phyloP scores from a whole-genome alignment of 1,140 invertebrate genomes.

The Dreissena polymorpha region DNA sequence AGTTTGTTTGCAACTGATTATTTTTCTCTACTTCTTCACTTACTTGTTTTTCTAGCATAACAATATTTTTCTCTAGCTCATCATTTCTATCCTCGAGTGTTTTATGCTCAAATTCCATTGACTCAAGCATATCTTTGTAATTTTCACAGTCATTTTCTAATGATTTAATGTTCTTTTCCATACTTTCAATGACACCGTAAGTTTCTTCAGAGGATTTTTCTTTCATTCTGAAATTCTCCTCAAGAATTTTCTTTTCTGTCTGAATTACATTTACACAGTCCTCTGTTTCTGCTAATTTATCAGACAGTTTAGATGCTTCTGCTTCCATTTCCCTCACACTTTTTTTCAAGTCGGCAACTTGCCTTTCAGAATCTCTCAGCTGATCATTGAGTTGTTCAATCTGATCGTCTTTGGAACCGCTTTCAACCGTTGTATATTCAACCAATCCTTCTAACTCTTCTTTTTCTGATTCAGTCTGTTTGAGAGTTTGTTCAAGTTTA shows the following conservation, averaged over 20 bases:
- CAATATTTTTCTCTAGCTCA: slow-evolving; percentile 18
- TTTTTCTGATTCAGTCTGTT: slow-evolving; percentile 32
- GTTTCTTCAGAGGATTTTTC: slow-evolving; percentile 1
- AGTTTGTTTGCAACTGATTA: background rate
- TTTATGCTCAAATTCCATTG: slow-evolving; percentile 36
- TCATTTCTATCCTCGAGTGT: slow-evolving; percentile 11
- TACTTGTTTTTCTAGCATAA: slow-evolving; percentile 9
- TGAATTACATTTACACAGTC: slow-evolving; percentile 15
- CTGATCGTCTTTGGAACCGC: slow-evolving; percentile 39
- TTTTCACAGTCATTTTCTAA: slow-evolving; percentile 33
- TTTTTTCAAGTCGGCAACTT: slow-evolving; percentile 13
- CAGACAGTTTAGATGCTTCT: slow-evolving; percentile 3
- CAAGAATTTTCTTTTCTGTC: slow-evolving; percentile 13
- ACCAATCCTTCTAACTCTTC: slow-evolving; percentile 45
- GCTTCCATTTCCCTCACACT: background rate
- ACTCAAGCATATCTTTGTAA: slow-evolving; percentile 41
- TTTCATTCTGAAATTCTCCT: background rate
- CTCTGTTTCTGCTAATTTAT: slow-evolving; percentile 18
- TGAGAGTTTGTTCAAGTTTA: slow-evolving; percentile 7
- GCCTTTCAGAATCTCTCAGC: background rate
- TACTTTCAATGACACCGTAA: background rate
- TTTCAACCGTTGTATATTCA: slow-evolving; percentile 47
- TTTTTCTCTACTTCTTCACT: background rate
- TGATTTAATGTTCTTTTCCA: slow-evolving; percentile 12
- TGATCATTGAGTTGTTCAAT: slow-evolving; percentile 6